phyloP scores from a whole-genome alignment of 2,797 vertebrate species.

The Periophthalmus magnuspinnatus region DNA sequence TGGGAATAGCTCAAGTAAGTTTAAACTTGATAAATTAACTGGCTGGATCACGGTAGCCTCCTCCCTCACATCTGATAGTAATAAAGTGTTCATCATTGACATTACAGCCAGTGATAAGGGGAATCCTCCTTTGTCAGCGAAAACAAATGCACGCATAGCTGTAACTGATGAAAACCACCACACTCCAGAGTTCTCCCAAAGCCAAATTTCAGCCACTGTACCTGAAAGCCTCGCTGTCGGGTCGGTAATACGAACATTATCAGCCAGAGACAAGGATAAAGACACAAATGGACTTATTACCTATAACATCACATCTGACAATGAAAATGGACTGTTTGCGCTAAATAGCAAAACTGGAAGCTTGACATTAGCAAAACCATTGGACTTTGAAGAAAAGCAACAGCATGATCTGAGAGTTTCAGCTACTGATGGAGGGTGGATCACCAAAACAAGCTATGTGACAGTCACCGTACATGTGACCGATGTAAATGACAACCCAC shows the following conservation, averaged over 20 bases:
- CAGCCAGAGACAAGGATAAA: slow-evolving; percentile 93
- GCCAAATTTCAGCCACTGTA: slow-evolving; percentile 84
- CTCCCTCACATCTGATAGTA: slow-evolving; percentile 84
- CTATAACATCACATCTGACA: slow-evolving; percentile 90
- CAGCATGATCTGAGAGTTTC: slow-evolving; percentile 88
- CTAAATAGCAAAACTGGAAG: slow-evolving; percentile 89
- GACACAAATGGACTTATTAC: slow-evolving; percentile 91
- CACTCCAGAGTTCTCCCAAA: slow-evolving; percentile 96
- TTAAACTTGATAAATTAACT: slow-evolving; percentile 85
- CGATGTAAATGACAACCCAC: slow-evolving; percentile 95
- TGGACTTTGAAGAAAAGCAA: slow-evolving; percentile 89
- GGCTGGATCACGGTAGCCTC: slow-evolving; percentile 93
- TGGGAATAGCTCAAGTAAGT: slow-evolving; percentile 84
- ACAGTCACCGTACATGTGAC: slow-evolving; percentile 84
- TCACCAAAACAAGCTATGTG: slow-evolving; percentile 89
- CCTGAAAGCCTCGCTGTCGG: slow-evolving; percentile 91
- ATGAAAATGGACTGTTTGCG: slow-evolving; percentile 84
- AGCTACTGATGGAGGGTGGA: slow-evolving; percentile 93
- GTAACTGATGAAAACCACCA: slow-evolving; percentile 98
- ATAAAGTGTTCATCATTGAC: slow-evolving; percentile 83
- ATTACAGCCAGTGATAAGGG: slow-evolving; percentile 90
- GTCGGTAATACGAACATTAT: slow-evolving; percentile 84
- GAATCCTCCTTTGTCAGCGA: slow-evolving; percentile 87
- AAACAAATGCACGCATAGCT: slow-evolving; percentile 80
- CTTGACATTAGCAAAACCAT: slow-evolving; percentile 80